Evolutionary conservation across 1,140 invertebrate species (phyloP), one percentile per base, ranked within the genome.

Genomic region (Neodiprion virginianus): DNA sequence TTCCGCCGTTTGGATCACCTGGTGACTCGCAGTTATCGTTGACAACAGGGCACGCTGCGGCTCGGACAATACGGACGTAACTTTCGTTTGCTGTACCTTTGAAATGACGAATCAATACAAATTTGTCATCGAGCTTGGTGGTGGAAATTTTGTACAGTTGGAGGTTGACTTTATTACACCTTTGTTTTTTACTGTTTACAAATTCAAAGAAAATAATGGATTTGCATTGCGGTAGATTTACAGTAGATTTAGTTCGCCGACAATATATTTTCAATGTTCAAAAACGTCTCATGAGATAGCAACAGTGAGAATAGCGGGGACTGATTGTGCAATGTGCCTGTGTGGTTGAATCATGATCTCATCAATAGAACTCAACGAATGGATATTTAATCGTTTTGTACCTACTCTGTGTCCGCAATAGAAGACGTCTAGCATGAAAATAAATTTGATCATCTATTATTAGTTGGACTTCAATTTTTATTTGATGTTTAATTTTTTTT

Each of bases 21-120:
- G 94, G 82, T 94, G 94, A 73, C 95, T 96, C 50, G 93, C 92
- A 68, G 93, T 93, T 80, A 99, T 99, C 11, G 96, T 98, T 21
- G 95, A 93, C 17, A 98, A 84, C 72, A 99, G 90, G 7, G 97
- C 98, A 79, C 96, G 90, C 89, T 99, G 98, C 61, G 97, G 96
- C 86, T 97, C 96, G 49, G 93, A 92, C 75, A 97, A 86, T 4
- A 97, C 92, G 75, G 93, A 94, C 74, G 94, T 95, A 72, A 98
- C 92, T 81, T 94, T 94, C 1, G 95, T 94, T 86, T 97, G 94
- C 86, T 98, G 96, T 73, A 95, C 92, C 93, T 97, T 61, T 87
- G 3, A 87, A 72, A 73, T 75, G 78, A 77, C 50, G 75, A 78
- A 80, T 71, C 48, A 28, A 75, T 76, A 9, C 11, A 66, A 21